A percentile compares a stretch with the other conserved stretches of the same genome.
phyloP scores from a whole-genome alignment of 2,797 vertebrate species.

The Pangasius krempfi region DNA sequence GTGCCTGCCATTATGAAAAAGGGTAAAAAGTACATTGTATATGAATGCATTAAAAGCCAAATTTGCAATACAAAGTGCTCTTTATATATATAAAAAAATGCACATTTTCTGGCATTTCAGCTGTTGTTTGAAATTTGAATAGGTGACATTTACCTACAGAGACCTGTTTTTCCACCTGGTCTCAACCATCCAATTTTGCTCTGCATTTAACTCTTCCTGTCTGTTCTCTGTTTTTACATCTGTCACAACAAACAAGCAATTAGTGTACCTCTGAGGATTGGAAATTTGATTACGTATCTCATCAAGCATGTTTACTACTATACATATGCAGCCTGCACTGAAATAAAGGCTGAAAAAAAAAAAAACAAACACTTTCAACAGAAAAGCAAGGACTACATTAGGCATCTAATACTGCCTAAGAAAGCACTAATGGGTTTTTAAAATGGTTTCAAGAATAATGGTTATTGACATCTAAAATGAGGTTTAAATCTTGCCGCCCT shows the following conservation, averaged over 20 bases:
- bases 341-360: conserved; percentile 25
- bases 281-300: conserved; percentile 23
- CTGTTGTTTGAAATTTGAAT: conserved; percentile 23
- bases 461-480: conserved; percentile 27
- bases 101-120: conserved; percentile 16
- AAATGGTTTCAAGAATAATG: conserved; percentile 17
- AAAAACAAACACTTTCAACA: conserved; percentile 2
- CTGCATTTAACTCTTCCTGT: conserved; percentile 6
- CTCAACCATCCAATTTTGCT: conserved; percentile 7
- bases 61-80: not conserved
- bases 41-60: not conserved
- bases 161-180: not conserved
- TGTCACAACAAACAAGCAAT: conserved; percentile 28
- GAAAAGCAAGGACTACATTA: conserved; percentile 12
- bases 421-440: not conserved
- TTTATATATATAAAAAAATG: not conserved
- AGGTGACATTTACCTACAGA: conserved; percentile 35
- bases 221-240: not conserved
- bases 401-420: conserved; percentile 2
- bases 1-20: not conserved
- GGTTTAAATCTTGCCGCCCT: conserved; percentile 16
- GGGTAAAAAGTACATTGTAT: not conserved
- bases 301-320: conserved; percentile 14
- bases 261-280: not conserved
- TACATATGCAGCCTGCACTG: not conserved